phyloP scores from a whole-genome alignment of 2,888 invertebrate genomes.

The Epinotia bilunana region DNA sequence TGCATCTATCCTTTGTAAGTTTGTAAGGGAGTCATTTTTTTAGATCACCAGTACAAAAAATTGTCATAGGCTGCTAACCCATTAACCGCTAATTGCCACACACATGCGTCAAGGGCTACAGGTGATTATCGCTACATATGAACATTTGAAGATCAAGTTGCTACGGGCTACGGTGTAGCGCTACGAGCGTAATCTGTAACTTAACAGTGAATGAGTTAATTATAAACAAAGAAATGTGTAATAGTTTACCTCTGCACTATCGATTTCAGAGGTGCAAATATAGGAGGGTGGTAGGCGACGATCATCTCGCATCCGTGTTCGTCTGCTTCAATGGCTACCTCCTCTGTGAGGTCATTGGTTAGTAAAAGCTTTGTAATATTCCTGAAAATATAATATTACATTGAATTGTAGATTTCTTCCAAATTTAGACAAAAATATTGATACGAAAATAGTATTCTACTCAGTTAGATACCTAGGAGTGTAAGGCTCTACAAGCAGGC shows the following conservation, averaged over 20 bases:
- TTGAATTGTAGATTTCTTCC: conserved; percentile 11
- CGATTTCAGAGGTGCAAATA: conserved; percentile 93
- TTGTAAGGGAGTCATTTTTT: too few relatives aligned
- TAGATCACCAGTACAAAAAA: too few relatives aligned
- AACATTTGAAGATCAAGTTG: too few relatives aligned
- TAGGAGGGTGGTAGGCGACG: conserved; percentile 97
- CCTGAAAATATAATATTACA: conserved; percentile 59
- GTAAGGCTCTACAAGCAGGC: conserved; percentile 93
- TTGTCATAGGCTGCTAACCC: too few relatives aligned
- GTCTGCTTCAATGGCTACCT: conserved; percentile 93
- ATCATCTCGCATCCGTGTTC: conserved; percentile 89
- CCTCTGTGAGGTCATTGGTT: conserved; percentile 96
- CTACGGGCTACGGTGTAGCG: too few relatives aligned
- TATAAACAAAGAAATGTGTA: too few relatives aligned
- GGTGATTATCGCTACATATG: too few relatives aligned
- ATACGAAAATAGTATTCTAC: neutral
- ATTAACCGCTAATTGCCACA: too few relatives aligned
- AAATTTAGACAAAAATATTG: neutral
- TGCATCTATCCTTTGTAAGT: too few relatives aligned
- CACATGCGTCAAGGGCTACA: too few relatives aligned
- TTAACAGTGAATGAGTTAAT: too few relatives aligned
- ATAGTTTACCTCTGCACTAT: conserved; percentile 88
- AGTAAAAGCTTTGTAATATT: conserved; percentile 88
- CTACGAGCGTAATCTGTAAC: too few relatives aligned
- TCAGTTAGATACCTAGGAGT: conserved; percentile 72